Base-by-base conservation (phyloP, 2,797 vertebrate species). In the Babyrousa celebensis region DNA sequence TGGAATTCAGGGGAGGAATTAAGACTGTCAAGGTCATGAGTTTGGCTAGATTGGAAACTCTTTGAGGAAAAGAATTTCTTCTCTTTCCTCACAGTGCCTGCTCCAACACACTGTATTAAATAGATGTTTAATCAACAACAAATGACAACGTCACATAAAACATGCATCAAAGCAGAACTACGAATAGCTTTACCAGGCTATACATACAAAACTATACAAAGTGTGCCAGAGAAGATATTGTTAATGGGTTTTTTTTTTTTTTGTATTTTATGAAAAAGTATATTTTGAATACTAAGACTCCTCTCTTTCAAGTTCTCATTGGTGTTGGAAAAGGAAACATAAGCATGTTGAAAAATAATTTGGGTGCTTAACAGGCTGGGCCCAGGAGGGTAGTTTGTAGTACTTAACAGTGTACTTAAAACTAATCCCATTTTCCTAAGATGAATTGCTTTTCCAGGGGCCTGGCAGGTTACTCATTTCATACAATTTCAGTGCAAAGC, bases 271-370 rank as follows among this genome's bases (percentile, higher is more conserved):
- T n/a, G 12, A 40, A 95, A 92, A 92, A 79, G 40, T n/a, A 56
- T 0, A 0, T n/a, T 56, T 88, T 93, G 21, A 91, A 72, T 79
- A 89, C 48, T 18, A 75, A 91, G 36, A 84, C 12, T 87, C 91
- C 43, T 91, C 18, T 96, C 43, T 82, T 92, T 95, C 6, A 71
- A 82, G 80, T 63, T 96, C 17, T 92, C 23, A n/a, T 92, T 92
- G 62, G 60, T 52, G 58, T 60, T 85, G 62, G 65, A 95, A 92
- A 94, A 65, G 60, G 70, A 96, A 96, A 77, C 5, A 87, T 60
- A 65, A 89, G 5, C 32, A 77, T 75, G 18, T 56, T 95, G 71
- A 92, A 93, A 97, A 93, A 86, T 94, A 96, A 96, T 95, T 89
- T 94, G 48, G 52, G 36, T 80, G 43, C 32, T 94, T 95, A 86